These are phyloP conservation scores for Drosophila kohkoa DNA, from an alignment of 1,140 invertebrate species.

Conservation along the genomic window DNA sequence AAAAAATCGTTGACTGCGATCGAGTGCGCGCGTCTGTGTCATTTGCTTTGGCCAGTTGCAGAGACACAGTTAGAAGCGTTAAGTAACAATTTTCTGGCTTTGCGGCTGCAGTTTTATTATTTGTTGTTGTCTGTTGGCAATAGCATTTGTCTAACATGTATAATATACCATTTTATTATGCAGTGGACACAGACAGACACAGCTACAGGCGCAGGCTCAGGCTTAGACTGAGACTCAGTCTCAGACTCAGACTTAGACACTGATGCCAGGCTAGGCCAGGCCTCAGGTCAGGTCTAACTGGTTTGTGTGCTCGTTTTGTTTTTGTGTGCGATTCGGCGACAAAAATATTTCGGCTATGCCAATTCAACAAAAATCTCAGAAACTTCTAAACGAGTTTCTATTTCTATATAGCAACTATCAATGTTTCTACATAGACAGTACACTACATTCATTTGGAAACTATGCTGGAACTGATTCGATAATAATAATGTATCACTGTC, in stretches of 20 bases:
- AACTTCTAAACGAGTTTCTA: slow-evolving; percentile 74
- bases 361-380: slow-evolving; percentile 1
- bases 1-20: slow-evolving; percentile 27
- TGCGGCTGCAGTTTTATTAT: slow-evolving; percentile 25
- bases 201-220: slow-evolving; percentile 26
- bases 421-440: background rate
- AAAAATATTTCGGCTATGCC: slow-evolving; percentile 65
- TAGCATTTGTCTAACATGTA: slow-evolving; percentile 47
- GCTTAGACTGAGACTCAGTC: slow-evolving; percentile 23
- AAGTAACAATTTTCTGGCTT: slow-evolving; percentile 53
- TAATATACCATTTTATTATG: slow-evolving; percentile 69
- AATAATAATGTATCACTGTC: slow-evolving; percentile 25
- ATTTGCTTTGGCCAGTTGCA: slow-evolving; percentile 69
- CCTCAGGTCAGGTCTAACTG: slow-evolving; percentile 77
- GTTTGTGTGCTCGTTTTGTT: slow-evolving; percentile 56
- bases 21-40: slow-evolving; percentile 35
- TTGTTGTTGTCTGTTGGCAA: slow-evolving; percentile 48
- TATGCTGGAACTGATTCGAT: slow-evolving; percentile 64
- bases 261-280: slow-evolving; percentile 49
- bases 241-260: slow-evolving; percentile 22
- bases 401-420: background rate
- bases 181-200: slow-evolving; percentile 17
- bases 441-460: slow-evolving; percentile 17
- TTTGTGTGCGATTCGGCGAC: slow-evolving; percentile 51
- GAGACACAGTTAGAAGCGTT: slow-evolving; percentile 75